Conservation (phyloP, 2,888 invertebrate genomes). For the Melanostoma scalare region DNA sequence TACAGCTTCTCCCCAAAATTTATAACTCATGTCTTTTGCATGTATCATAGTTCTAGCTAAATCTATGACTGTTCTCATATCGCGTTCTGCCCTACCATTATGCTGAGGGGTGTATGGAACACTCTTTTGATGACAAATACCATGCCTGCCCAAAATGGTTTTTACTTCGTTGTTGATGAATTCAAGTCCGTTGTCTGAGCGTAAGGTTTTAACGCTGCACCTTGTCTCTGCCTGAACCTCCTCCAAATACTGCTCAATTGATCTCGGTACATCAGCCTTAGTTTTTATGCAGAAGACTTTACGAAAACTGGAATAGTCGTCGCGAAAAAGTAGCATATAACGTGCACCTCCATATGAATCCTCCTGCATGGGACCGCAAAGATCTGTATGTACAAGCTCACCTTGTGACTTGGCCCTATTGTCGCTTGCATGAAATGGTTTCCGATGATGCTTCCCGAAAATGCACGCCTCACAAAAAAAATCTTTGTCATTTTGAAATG, state of each 20-base stretch:
- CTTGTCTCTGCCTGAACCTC: conserved; percentile 72
- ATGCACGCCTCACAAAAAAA: conserved; percentile 10
- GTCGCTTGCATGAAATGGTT: neutral
- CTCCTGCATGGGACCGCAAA: conserved; percentile 73
- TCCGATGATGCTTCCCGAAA: conserved; percentile 6
- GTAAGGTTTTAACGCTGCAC: conserved; percentile 69
- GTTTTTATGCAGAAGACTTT: conserved; percentile 65
- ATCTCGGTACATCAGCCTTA: conserved; percentile 60
- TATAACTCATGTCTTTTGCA: conserved; percentile 69
- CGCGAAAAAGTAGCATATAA: conserved; percentile 71
- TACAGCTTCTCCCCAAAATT: conserved; percentile 79
- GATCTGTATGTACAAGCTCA: conserved; percentile 73
- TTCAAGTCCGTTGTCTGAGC: conserved; percentile 76
- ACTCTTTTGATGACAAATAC: conserved; percentile 74
- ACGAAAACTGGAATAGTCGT: conserved; percentile 70
- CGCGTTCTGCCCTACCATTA: conserved; percentile 78
- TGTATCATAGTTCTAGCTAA: conserved; percentile 75
- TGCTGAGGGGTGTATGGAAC: conserved; percentile 78
- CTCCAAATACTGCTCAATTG: conserved; percentile 46
- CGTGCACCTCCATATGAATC: conserved; percentile 66
- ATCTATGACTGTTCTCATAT: conserved; percentile 78
- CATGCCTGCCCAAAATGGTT: conserved; percentile 70
- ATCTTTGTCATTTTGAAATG: neutral
- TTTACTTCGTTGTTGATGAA: conserved; percentile 73
- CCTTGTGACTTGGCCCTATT: neutral